Base-by-base conservation (phyloP, 2,888 invertebrate genomes). In the Eupeodes luniger region DNA sequence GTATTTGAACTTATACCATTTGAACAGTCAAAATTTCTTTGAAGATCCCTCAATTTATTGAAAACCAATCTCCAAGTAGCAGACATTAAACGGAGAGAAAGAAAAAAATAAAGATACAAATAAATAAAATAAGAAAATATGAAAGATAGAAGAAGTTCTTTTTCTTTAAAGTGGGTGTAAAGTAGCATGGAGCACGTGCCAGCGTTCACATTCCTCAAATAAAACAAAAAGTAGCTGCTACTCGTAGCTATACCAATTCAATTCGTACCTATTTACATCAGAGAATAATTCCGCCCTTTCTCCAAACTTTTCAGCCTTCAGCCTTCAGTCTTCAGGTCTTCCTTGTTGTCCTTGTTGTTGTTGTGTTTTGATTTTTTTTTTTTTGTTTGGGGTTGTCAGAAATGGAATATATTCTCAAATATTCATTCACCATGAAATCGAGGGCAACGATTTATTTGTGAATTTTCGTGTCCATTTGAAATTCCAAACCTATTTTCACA, bases 131-230 rank as follows among this genome's bases (percentile, higher is more conserved):
- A 55, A 51, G 40, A 47, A 77, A 61, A 19, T 40, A 27, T 27
- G 27, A 27, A 27, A 9, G 40, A 40, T 40, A 7, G 40, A 19
- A 10, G 12, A 19, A 10, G 12, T 44, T 66, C 49, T 53, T 27
- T 27, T 27, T 59, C 59, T 70, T 66, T 55, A 70, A 84, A 77
- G 87, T 84, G 84, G 77, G 87, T 87, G 87, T 77, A 81, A 87
- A 77, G 84, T 81, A 81, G 67, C 62, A 44, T 62, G 16, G 75
- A 10, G 84, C 87, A 87, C 87, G 87, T 87, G 87, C 77, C 76
- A 62, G 14, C 55, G 53, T 78, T 69, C 47, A 72, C 36, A 76
- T 83, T 79, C 62, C 55, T 40, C 27, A 55, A 69, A 55, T 5
- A 40, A 19, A 16, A 11, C 9, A 19, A 57, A 55, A 70, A 44